These are phyloP conservation scores for Drosophila macrospina DNA, from an alignment of 2,888 invertebrate genomes.

Conservation along the genomic window DNA sequence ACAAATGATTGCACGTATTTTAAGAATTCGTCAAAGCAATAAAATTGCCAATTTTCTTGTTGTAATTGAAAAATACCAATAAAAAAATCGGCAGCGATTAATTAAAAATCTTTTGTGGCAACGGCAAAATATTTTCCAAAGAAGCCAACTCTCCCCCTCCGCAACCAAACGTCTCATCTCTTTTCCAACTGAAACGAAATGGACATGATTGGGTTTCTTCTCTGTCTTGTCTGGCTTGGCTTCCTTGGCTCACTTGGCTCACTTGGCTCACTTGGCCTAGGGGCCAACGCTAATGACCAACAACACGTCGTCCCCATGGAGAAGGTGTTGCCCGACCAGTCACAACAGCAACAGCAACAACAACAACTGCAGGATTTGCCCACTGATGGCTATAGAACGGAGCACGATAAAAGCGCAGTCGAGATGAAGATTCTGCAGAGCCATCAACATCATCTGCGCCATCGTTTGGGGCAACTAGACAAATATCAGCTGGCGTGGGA, in stretches of 20 bases:
- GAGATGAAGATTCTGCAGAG: slow-evolving; percentile 28
- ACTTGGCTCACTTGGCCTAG: slow-evolving; percentile 25
- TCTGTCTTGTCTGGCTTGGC: slow-evolving; percentile 10
- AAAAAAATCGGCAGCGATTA: slow-evolving; percentile 15
- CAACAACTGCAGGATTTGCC: not conserved
- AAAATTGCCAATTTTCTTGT: not conserved
- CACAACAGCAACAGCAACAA: slow-evolving; percentile 28
- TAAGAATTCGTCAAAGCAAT: not conserved
- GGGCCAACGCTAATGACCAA: slow-evolving; percentile 62
- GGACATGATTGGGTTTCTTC: slow-evolving; percentile 27
- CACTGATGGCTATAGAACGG: slow-evolving; percentile 47
- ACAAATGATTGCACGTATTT: not conserved
- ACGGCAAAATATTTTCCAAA: slow-evolving; percentile 5
- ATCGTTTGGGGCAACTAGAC: slow-evolving; percentile 53
- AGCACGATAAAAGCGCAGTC: slow-evolving; percentile 65
- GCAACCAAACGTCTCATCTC: not conserved
- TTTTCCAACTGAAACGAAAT: slow-evolving; percentile 39
- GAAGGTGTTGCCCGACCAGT: slow-evolving; percentile 56
- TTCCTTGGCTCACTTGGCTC: slow-evolving; percentile 22
- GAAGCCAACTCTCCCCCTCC: not conserved
- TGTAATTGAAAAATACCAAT: slow-evolving; percentile 19
- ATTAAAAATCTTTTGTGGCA: slow-evolving; percentile 33
- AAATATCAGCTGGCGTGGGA: slow-evolving; percentile 62
- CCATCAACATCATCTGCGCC: slow-evolving; percentile 37
- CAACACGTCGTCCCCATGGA: slow-evolving; percentile 32